Percentiles rank a stretch among this genome's conserved stretches.
Conservation (phyloP, 2,888 invertebrate species). For the Heliothis peltigera region DNA sequence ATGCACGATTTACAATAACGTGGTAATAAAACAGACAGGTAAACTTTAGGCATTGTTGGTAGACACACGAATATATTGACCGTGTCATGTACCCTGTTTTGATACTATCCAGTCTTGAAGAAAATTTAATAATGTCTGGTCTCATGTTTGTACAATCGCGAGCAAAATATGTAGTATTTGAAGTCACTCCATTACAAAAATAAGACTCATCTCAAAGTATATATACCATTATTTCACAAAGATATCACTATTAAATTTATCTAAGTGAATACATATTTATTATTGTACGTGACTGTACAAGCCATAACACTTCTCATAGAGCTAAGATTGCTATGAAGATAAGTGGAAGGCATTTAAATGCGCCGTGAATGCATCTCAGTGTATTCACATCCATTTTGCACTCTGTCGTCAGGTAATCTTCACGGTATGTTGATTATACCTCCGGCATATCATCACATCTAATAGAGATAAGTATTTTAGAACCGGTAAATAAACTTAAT, state of each 20-base stretch:
- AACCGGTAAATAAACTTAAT: too few relatives aligned
- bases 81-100: slow-evolving; percentile 16
- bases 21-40: slow-evolving; percentile 33
- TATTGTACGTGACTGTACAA: background rate
- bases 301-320: background rate
- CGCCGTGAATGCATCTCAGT: background rate
- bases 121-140: slow-evolving; percentile 14
- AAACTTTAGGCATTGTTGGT: slow-evolving; percentile 35
- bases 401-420: background rate
- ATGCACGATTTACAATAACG: slow-evolving; percentile 30
- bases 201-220: too few relatives aligned
- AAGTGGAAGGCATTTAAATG: slow-evolving; percentile 1
- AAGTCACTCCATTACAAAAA: too few relatives aligned
- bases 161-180: too few relatives aligned
- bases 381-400: background rate
- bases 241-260: too few relatives aligned
- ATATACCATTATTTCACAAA: too few relatives aligned
- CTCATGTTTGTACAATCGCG: background rate
- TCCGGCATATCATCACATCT: too few relatives aligned
- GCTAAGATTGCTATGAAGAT: background rate
- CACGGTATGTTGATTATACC: background rate
- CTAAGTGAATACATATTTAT: too few relatives aligned
- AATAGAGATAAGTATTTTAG: too few relatives aligned
- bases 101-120: slow-evolving; percentile 6
- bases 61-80: slow-evolving; percentile 40